Base-by-base conservation (phyloP, 1,140 invertebrate species). In the Micrasema longulum region DNA sequence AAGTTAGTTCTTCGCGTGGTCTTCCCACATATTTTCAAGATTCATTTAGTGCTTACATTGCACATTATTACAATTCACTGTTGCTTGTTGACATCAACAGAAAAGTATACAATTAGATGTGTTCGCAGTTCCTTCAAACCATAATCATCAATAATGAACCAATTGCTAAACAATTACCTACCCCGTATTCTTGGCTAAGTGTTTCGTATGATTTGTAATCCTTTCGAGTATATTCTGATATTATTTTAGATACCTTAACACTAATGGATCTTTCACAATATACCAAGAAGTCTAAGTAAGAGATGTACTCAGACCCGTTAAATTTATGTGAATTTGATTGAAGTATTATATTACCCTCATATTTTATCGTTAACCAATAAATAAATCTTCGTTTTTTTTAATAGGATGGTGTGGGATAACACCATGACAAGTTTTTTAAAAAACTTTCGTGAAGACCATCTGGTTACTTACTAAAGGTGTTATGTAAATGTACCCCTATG, bases 321-420 rank as follows among this genome's bases (percentile, higher is more conserved):
- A 60, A 60, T 60, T 12, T 60, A 60, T 60, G 55, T 60, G 55
- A 60, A 60, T 41, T 60, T 41, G 36, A 60, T 41, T 60, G 36
- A 38, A 43, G 16, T 12, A 41, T 41, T 38, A 20, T 60, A 41
- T 60, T 18, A n/a, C 55, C 55, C 16, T 18, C 55, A 60, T 60
- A 31, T 60, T 22, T 38, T 1, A 43, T 10, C 6, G 35, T 20
- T 41, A 14, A 0, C 14, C 14, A 60, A 41, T 16, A 4, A 31
- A 7, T 14, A 36, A 38, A 60, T 14, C 55, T 14, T 26, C 26
- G 26, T 31, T 53, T 31, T 35, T 53, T 26, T 31, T 4, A 53
- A 23, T 48, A 11, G 23, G 50, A 31, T 14, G 14, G 50, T 26
- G 50, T 53, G 50, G 50, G 50, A 31, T 31, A 31, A 7, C 26